A percentile compares a stretch with the other conserved stretches of the same genome.
Evolutionary conservation across 2,797 vertebrate genomes (phyloP).

Genomic region (Picus viridis): DNA sequence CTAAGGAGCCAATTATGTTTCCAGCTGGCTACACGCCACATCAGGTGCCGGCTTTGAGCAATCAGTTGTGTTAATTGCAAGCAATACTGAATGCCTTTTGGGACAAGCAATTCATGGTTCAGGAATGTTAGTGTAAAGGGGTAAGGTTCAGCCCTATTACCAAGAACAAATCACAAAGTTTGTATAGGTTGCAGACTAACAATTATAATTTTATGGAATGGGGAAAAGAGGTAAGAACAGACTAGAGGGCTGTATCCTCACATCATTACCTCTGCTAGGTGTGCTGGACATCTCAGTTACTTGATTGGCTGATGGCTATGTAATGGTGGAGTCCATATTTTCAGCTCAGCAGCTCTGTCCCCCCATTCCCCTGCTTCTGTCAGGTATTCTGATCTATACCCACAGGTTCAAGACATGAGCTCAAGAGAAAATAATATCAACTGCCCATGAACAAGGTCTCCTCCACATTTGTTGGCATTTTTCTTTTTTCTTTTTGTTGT

Average conservation of each 20-base stretch:
- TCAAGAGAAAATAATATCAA: not conserved
- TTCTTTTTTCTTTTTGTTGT: not conserved
- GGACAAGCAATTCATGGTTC: slow-evolving; percentile 52
- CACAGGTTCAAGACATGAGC: not conserved
- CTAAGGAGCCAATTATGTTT: slow-evolving; percentile 54
- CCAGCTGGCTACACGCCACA: slow-evolving; percentile 26
- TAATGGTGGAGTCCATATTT: not conserved
- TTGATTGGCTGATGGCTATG: not conserved
- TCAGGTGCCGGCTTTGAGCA: slow-evolving; percentile 58
- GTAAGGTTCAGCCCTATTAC: slow-evolving; percentile 50
- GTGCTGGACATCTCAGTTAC: not conserved
- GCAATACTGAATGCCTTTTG: slow-evolving; percentile 54
- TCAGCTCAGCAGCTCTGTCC: not conserved
- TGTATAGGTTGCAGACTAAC: not conserved
- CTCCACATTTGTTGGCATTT: not conserved
- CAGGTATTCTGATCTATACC: not conserved
- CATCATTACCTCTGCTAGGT: not conserved
- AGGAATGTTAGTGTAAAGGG: slow-evolving; percentile 41
- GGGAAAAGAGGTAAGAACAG: not conserved
- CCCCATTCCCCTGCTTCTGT: not conserved
- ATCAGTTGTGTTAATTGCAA: slow-evolving; percentile 63
- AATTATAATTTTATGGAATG: not conserved
- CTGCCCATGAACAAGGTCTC: not conserved
- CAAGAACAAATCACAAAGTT: slow-evolving; percentile 6
- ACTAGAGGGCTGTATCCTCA: not conserved